Base-by-base conservation (phyloP, 2,888 invertebrate genomes). In the Melanostoma mellinum region DNA sequence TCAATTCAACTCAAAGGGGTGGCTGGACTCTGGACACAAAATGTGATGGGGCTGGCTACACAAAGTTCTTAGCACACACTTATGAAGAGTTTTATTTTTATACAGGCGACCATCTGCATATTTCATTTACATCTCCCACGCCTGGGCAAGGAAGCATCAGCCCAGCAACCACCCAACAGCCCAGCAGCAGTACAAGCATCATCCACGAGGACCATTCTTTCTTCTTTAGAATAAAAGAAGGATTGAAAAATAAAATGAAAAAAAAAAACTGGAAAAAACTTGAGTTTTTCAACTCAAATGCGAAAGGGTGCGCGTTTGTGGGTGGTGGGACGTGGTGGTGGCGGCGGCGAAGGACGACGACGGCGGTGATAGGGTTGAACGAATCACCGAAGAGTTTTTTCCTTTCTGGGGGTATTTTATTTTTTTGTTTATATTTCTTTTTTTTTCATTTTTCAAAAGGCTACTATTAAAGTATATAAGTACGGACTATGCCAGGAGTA, bases 111-210 rank as follows among this genome's bases (percentile, higher is more conserved):
- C 86, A 86, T 86, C 86, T 86, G 86, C 86, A 86, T 86, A 86
- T 86, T 86, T 86, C 85, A 86, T 86, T 86, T 86, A 86, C 86
- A 86, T 84, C 86, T 86, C 86, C 85, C 86, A 86, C 85, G 85
- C 86, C 75, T 56, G 33, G 38, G 46, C 65, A 38, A 6, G 36
- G 40, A 52, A 20, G 20, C 20, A 20, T 20, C 58, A 20, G 55
- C 71, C 20, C 67, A 61, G 38, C 20, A 20, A 38, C 42, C 73
- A 65, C 76, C 76, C 67, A 67, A 53, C 58, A 20, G 55, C 71
- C 20, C 67, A 61, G 38, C 71, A 48, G 30, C 30, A 48, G 42
- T 50, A 20, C 20, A 20, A 38, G 9, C 67, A 38, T 40, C 73
- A 65, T 79, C 76, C 67, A 67, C 69, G 73, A 77, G 79, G 68